Conservation (phyloP, 2,797 vertebrate genomes). For the Epinephelus coioides region DNA sequence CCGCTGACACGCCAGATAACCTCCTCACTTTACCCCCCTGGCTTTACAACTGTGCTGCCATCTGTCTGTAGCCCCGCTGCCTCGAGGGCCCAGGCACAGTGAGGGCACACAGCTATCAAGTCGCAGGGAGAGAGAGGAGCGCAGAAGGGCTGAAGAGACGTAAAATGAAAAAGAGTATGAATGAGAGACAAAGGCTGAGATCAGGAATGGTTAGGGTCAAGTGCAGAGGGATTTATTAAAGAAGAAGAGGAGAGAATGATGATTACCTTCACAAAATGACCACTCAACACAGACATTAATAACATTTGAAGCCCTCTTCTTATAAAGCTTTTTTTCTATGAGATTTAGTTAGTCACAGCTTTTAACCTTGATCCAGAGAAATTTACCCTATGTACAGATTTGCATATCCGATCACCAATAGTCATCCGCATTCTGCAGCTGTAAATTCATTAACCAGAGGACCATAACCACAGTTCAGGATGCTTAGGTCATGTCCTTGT, state of each 20-base stretch:
- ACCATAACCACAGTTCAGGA: background rate
- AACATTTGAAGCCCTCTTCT: constrained; percentile 3
- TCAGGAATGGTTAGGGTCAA: constrained; percentile 33
- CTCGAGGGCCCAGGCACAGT: constrained; percentile 72
- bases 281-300: background rate
- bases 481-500: constrained; percentile 45
- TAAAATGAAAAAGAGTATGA: constrained; percentile 23
- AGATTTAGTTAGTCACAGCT: constrained; percentile 11
- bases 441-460: constrained; percentile 12
- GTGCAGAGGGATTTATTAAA: constrained; percentile 19
- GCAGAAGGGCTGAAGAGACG: constrained; percentile 23
- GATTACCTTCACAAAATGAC: constrained; percentile 16
- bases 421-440: background rate
- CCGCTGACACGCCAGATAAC: constrained; percentile 65
- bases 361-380: constrained; percentile 11
- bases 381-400: background rate
- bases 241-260: constrained; percentile 12
- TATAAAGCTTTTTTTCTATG: background rate
- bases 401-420: constrained; percentile 7
- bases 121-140: constrained; percentile 39
- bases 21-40: constrained; percentile 77
- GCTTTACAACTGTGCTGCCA: constrained; percentile 85
- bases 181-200: constrained; percentile 28
- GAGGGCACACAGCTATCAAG: constrained; percentile 57
- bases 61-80: constrained; percentile 80